Percentiles rank a stretch among this genome's conserved stretches.
Conservation (phyloP, 2,797 vertebrate genomes). For the Myotis findleyi region DNA sequence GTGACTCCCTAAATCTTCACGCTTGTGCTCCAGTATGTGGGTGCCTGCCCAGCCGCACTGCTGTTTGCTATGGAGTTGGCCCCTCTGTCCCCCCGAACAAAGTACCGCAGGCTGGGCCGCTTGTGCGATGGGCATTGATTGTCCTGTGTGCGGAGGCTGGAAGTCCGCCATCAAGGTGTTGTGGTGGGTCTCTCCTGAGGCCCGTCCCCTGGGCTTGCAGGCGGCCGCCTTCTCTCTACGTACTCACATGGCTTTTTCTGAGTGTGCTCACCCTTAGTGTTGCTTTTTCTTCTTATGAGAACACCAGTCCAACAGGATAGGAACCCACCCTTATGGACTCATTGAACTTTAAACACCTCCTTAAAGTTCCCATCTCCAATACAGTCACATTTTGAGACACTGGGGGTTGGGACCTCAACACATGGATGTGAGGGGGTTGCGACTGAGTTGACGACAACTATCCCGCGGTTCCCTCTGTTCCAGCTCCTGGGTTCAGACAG, state of each 20-base stretch:
- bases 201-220: neutral
- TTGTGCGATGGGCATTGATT: rapidly evolving
- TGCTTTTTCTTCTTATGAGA: neutral
- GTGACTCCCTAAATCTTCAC: rapidly evolving
- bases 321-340: rapidly evolving
- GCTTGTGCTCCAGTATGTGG: neutral
- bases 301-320: rapidly evolving
- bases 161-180: neutral
- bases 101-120: rapidly evolving
- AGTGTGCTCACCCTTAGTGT: rapidly evolving
- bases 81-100: rapidly evolving
- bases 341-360: neutral
- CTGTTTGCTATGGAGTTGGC: rapidly evolving
- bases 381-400: neutral
- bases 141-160: neutral
- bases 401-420: neutral
- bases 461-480: neutral
- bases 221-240: rapidly evolving
- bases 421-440: neutral
- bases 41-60: neutral
- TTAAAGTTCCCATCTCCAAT: neutral
- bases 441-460: rapidly evolving
- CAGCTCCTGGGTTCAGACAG: neutral
- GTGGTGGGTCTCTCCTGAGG: no score
- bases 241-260: rapidly evolving